Evolutionary conservation across 2,113 vertebrate genomes (phyloP), one percentile per base, ranked within the genome.

Genomic region (Spea multiplicata): DNA sequence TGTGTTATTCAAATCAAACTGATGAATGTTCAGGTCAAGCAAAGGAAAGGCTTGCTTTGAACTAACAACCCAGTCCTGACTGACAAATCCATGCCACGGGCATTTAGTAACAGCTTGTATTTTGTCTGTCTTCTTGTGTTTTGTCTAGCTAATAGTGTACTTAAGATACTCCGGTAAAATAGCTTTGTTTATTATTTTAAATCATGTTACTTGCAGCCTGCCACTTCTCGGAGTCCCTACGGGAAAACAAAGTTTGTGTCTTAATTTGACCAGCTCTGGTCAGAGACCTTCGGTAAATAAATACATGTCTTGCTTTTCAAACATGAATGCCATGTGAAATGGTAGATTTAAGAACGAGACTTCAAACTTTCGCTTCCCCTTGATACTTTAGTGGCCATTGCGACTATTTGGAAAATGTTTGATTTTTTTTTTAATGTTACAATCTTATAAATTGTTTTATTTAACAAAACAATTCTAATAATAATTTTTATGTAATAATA

Each of bases 91-190:
- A 74, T 80, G 78, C 71, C 78, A 80, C 64, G 61, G 78, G 78
- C 78, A 66, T 73, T 74, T 73, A 80, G 71, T 67, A 74, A 80
- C 71, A 74, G 71, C 71, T 68, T 68, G 65, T 74, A 74, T 80
- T 80, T 80, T 80, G 78, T 80, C 78, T 80, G 78, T 74, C 64
- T 74, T 59, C 16, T 44, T 44, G 59, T 80, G 78, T 80, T 80
- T 80, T 80, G 78, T 80, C 78, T 80, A 74, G 78, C 78, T 80
- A 80, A 68, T 74, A 80, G 78, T 80, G 78, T 80, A 80, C 78
- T 80, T 80, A 80, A 71, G 70, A 67, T 74, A 74, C 78, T 80
- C 71, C 44, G 78, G 57, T 80, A 80, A 80, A 80, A 73, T 80
- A n/a, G 71, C 71, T 71, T 13, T 80, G 78, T 80, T 80, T 80